Evolutionary conservation across 2,888 invertebrate species (phyloP).

Genomic region (Eristalis tenax): DNA sequence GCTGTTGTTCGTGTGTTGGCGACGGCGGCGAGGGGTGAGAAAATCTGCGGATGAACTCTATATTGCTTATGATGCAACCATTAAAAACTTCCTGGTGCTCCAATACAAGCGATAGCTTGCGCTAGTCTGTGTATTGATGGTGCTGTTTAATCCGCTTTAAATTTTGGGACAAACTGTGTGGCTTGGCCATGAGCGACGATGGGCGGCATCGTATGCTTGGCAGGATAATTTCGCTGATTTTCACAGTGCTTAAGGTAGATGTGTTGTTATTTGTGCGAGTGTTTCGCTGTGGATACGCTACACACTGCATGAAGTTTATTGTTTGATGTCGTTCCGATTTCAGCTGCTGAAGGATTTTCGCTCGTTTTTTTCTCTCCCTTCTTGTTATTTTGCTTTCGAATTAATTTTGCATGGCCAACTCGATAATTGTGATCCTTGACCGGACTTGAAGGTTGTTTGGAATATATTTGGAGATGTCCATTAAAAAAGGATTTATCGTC

Average conservation of each 20-base stretch:
- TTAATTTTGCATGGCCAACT: neutral
- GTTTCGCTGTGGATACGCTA: neutral
- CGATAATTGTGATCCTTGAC: neutral
- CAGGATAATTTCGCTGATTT: neutral
- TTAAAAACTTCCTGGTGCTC: constrained; percentile 47
- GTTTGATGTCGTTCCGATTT: neutral
- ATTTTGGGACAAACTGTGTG: constrained; percentile 40
- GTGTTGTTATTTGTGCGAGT: constrained; percentile 13
- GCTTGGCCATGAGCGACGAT: constrained; percentile 17
- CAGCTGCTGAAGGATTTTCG: neutral
- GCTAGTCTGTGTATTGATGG: constrained; percentile 39
- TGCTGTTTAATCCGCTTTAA: constrained; percentile 54
- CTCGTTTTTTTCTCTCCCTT: neutral
- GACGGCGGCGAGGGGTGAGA: neutral
- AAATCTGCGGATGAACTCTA: constrained; percentile 36
- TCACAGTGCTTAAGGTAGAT: constrained; percentile 25
- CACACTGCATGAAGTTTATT: neutral
- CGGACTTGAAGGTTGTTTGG: neutral
- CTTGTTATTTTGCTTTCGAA: neutral
- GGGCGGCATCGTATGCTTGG: constrained; percentile 8
- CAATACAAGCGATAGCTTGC: constrained; percentile 43
- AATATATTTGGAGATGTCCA: too few relatives aligned
- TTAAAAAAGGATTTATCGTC: too few relatives aligned
- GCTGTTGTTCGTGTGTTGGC: neutral
- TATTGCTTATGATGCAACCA: constrained; percentile 63